A percentile compares a stretch with the other conserved stretches of the same genome.
phyloP scores from a whole-genome alignment of 2,797 vertebrate genomes.

The Trematomus bernacchii region DNA sequence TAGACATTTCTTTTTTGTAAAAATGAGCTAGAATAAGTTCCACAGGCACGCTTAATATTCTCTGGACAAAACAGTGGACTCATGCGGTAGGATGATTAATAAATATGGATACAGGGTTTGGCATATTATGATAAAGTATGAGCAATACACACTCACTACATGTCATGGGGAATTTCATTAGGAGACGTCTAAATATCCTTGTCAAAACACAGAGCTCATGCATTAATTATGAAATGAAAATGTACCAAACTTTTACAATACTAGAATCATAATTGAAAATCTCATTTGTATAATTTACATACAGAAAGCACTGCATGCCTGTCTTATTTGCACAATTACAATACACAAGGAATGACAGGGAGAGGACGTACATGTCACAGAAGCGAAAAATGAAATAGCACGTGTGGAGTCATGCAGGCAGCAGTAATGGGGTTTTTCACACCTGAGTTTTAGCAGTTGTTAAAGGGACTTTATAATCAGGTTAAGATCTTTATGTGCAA shows the following conservation, averaged over 20 bases:
- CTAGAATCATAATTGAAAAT: constrained; percentile 80
- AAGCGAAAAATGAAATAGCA: constrained; percentile 75
- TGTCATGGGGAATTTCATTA: constrained; percentile 66
- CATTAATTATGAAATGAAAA: constrained; percentile 72
- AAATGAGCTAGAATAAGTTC: constrained; percentile 46
- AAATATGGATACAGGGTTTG: constrained; percentile 53
- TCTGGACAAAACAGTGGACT: constrained; percentile 56
- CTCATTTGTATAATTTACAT: constrained; percentile 69
- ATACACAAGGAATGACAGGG: constrained; percentile 74
- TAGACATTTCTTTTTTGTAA: neutral
- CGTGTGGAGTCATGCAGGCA: constrained; percentile 84
- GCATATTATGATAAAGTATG: constrained; percentile 56
- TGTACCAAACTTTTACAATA: constrained; percentile 59
- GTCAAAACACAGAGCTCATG: constrained; percentile 73
- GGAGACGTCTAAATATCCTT: constrained; percentile 60
- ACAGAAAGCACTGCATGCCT: constrained; percentile 58
- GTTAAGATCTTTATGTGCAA: constrained; percentile 82
- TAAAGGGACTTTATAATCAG: constrained; percentile 90
- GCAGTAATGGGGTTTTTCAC: constrained; percentile 74
- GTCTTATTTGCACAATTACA: constrained; percentile 66
- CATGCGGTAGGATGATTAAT: constrained; percentile 51
- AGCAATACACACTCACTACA: constrained; percentile 50
- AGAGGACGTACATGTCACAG: constrained; percentile 72
- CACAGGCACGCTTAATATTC: constrained; percentile 55
- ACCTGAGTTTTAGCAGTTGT: constrained; percentile 80